Conservation (phyloP, 2,797 vertebrate species). For the Lacerta viridis region DNA sequence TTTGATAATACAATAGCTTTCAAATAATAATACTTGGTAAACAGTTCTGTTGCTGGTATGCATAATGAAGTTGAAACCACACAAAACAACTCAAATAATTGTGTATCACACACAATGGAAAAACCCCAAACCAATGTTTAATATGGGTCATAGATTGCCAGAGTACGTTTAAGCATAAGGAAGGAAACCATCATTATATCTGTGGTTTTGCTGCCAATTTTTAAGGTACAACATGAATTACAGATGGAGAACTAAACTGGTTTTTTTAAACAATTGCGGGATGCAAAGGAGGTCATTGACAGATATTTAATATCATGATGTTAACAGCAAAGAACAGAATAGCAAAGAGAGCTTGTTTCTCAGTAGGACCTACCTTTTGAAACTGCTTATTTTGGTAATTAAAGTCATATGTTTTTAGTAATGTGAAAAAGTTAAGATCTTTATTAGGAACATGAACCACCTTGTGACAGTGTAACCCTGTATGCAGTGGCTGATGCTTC, state of each 20-base stretch:
- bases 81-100: constrained; percentile 27
- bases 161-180: background rate
- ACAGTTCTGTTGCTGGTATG: background rate
- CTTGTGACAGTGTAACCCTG: constrained; percentile 56
- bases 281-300: constrained; percentile 1
- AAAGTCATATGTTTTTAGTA: constrained; percentile 59
- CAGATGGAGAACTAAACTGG: constrained; percentile 14
- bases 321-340: constrained; percentile 29
- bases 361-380: constrained; percentile 39
- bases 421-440: constrained; percentile 59
- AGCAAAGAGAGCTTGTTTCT: constrained; percentile 32
- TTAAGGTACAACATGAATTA: constrained; percentile 46
- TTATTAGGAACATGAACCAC: constrained; percentile 59
- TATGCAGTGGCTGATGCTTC: constrained; percentile 67
- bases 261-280: background rate
- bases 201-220: constrained; percentile 44
- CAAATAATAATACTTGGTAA: background rate
- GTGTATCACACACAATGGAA: background rate
- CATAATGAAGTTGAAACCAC: constrained; percentile 13
- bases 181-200: background rate
- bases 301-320: constrained; percentile 6
- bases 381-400: constrained; percentile 59
- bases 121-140: constrained; percentile 32
- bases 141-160: constrained; percentile 4
- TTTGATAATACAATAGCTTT: background rate